Conservation (phyloP, 2,113 vertebrate genomes). For the Gavialis gangeticus region DNA sequence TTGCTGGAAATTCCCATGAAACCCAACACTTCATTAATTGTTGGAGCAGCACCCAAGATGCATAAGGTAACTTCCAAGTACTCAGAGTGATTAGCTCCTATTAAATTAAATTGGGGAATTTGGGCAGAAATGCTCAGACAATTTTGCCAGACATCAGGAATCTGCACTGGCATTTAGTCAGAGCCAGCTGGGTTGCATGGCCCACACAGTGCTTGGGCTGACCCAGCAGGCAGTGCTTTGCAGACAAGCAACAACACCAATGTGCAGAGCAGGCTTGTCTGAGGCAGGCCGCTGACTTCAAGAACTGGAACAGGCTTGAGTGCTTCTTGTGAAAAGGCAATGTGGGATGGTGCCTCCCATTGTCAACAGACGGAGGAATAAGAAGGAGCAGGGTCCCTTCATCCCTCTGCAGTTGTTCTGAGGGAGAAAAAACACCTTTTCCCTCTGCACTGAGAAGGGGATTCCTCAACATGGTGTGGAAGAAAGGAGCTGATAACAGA, state of each 20-base stretch:
- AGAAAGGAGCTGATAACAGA: neutral
- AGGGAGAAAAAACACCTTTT: neutral
- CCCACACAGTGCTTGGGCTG: neutral
- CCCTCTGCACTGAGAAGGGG: neutral
- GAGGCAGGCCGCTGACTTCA: neutral
- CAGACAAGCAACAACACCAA: neutral
- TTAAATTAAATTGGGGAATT: neutral
- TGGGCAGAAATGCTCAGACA: neutral
- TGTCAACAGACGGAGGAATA: neutral
- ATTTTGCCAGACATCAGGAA: neutral
- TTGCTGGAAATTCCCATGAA: no score
- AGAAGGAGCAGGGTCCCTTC: neutral
- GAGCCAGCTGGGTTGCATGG: neutral
- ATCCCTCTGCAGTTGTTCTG: neutral
- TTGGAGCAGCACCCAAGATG: neutral
- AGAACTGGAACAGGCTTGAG: neutral
- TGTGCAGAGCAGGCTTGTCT: neutral
- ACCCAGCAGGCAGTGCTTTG: neutral
- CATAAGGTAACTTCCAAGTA: neutral
- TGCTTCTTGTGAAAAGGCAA: neutral
- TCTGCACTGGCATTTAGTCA: neutral
- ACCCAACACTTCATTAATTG: neutral
- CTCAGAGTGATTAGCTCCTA: neutral
- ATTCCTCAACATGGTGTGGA: neutral
- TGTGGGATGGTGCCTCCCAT: neutral